Base-by-base conservation (phyloP, 92 coral and sea anemone genomes). In the Phenganax subtilis region DNA sequence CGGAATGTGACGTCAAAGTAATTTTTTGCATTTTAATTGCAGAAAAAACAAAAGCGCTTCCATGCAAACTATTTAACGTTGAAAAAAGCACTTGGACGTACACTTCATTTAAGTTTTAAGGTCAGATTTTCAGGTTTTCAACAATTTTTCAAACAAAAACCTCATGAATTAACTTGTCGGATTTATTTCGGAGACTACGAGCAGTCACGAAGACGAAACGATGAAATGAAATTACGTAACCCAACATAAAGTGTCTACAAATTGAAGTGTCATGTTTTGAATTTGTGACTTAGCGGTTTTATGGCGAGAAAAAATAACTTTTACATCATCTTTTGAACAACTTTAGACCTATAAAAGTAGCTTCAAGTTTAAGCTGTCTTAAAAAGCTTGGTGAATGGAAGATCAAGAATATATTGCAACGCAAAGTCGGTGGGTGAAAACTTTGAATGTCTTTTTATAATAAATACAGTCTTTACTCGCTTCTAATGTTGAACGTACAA, bases 361-460 rank as follows among this genome's bases (percentile, higher is more conserved):
- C 44, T 25, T 68, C 20, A 66, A 12, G 72, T 10, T 20, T 30
- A 3, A 1, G 31, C 53, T 29, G 53, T 68, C n/a, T 10, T 68
- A 3, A 30, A 68, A 10, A 68, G 9, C 3, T 27, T 28, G n/a
- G 47, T 7, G 53, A 12, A 68, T 68, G 73, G 73, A 68, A 14
- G 54, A 68, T 10, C 52, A 68, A 30, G 73, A 68, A 68, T 68
- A 68, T 12, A 37, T 68, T 3, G 73, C 31, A 29, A 30, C 8
- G 2, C 73, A 37, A 68, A 68, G 73, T 68, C 73, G 73, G 73
- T 68, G 73, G 53, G 73, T 68, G 28, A 61, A 61, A 15, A 61
- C 14, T 61, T 61, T 61, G 12, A 6, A 5, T 61, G 5, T 61
- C 25, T 61, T 61, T 61, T 7, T 5, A 10, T 15, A 16, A 59